A percentile compares a stretch with the other conserved stretches of the same genome.
Conservation (phyloP, 2,888 invertebrate genomes). For the Crocallis elinguaria region DNA sequence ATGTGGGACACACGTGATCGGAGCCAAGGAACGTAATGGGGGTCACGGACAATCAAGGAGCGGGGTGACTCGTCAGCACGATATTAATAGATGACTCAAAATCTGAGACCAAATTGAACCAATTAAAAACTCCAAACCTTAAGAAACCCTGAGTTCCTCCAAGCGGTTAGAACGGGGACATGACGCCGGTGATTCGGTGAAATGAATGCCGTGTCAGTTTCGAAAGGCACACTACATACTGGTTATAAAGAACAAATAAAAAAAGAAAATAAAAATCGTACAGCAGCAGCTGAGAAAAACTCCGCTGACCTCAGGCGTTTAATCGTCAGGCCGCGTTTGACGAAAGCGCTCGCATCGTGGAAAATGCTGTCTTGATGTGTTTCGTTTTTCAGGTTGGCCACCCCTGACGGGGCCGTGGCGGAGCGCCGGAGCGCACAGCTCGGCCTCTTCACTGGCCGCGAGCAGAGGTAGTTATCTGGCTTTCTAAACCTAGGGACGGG, state of each 20-base stretch:
- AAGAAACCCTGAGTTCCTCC: slow-evolving; percentile 22
- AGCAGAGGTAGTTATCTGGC: slow-evolving; percentile 81
- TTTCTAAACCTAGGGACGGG: slow-evolving; percentile 78
- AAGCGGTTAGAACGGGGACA: slow-evolving; percentile 21
- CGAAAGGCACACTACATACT: slow-evolving; percentile 78
- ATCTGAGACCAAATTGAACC: slow-evolving; percentile 30
- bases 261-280: slow-evolving; percentile 58
- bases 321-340: slow-evolving; percentile 81
- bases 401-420: slow-evolving; percentile 73
- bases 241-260: slow-evolving; percentile 54
- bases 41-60: slow-evolving; percentile 57
- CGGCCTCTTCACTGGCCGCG: slow-evolving; percentile 65
- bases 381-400: slow-evolving; percentile 67
- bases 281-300: slow-evolving; percentile 74
- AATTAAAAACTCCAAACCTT: slow-evolving; percentile 17
- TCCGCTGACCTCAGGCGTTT: slow-evolving; percentile 84
- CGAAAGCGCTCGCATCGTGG: slow-evolving; percentile 79
- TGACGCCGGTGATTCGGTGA: slow-evolving; percentile 31
- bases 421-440: slow-evolving; percentile 68
- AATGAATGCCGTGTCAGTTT: slow-evolving; percentile 75
- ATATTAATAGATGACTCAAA: slow-evolving; percentile 40
- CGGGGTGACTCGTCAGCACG: slow-evolving; percentile 34
- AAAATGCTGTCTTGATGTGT: slow-evolving; percentile 73
- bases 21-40: slow-evolving; percentile 53
- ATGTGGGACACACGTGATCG: slow-evolving; percentile 47